Base-by-base conservation (phyloP, 1,140 invertebrate species). In the Macrotrachela quadricornifera region DNA sequence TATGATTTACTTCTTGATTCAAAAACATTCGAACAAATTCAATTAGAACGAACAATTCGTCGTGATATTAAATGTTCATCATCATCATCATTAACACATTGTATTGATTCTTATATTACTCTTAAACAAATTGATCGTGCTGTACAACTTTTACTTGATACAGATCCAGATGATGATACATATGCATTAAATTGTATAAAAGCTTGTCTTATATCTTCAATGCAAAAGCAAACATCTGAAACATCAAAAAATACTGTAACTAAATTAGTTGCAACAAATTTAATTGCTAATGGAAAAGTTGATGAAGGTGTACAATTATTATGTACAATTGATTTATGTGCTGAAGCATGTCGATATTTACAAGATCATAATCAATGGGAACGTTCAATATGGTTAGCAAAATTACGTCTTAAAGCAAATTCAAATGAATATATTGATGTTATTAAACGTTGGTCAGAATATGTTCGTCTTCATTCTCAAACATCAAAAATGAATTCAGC, bases 241-340 rank as follows among this genome's bases (percentile, higher is more conserved):
- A 65, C 67, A 9, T 72, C 75, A 18, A 77, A 77, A 57, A 78
- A 77, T 57, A 77, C 78, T 10, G 46, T 44, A 6, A 77, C 79
- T 36, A 80, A 80, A 65, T 61, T 80, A 18, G 78, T 80, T 6
- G 79, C 79, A 10, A 80, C 79, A 3, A 80, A 78, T 66, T 67
- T 80, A 12, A 80, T 80, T 50, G 79, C 79, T 3, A 77, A 75
- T 55, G 70, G 71, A 43, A 66, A 66, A 58, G 63, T 74, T 8
- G 6, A 59, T 70, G 78, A 80, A 66, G 79, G 78, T 49, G 75
- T 80, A 15, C 76, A 80, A 61, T 61, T 81, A 46, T 62, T 80
- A 38, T 79, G 76, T 63, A 59, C 80, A 49, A 79, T 80, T 53
- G 76, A 75, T 50, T 78, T 79, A 62, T 75, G 75, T 10, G 56